Conservation (phyloP, 23 tunicate genomes). For the Halocynthia roretzi region DNA sequence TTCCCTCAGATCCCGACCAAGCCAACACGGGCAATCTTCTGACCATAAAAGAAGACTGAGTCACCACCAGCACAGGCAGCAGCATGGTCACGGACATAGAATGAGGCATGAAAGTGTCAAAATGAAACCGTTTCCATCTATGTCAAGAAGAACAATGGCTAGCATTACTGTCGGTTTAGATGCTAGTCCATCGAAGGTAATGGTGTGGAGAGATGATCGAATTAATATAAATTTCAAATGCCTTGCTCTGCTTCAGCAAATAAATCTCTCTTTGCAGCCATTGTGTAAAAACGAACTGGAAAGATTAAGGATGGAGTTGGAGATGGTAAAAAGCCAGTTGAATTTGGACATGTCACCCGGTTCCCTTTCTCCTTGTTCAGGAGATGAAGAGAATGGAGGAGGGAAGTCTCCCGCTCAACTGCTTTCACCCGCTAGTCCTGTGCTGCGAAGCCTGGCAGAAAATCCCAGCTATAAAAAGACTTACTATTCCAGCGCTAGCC, state of each 20-base stretch:
- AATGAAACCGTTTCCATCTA: conserved; percentile 14
- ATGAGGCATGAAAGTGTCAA: neutral
- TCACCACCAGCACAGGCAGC: neutral
- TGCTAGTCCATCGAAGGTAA: conserved; percentile 55
- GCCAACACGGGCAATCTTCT: too few species aligned
- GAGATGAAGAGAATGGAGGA: conserved; percentile 1
- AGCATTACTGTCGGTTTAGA: conserved; percentile 58
- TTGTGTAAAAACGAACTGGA: conserved; percentile 64
- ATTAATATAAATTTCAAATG: conserved; percentile 1
- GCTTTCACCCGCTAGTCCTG: conserved; percentile 20
- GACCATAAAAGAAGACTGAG: neutral
- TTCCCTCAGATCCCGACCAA: too few species aligned
- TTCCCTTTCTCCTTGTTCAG: conserved; percentile 53
- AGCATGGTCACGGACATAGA: neutral
- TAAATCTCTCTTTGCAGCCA: conserved; percentile 29
- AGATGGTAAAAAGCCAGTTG: conserved; percentile 53
- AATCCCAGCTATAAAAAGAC: too few species aligned
- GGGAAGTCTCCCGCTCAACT: conserved; percentile 23
- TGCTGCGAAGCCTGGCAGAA: conserved; percentile 18
- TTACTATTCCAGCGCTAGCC: neutral
- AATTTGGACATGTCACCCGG: conserved; percentile 47
- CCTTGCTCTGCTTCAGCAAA: neutral
- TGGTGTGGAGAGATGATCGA: neutral
- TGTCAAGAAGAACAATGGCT: conserved; percentile 35
- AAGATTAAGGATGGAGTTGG: conserved; percentile 46